Evolutionary conservation across 92 coral and sea anemone genomes (phyloP), one percentile per base, ranked within the genome.

Genomic region (Paramuricea clavata): DNA sequence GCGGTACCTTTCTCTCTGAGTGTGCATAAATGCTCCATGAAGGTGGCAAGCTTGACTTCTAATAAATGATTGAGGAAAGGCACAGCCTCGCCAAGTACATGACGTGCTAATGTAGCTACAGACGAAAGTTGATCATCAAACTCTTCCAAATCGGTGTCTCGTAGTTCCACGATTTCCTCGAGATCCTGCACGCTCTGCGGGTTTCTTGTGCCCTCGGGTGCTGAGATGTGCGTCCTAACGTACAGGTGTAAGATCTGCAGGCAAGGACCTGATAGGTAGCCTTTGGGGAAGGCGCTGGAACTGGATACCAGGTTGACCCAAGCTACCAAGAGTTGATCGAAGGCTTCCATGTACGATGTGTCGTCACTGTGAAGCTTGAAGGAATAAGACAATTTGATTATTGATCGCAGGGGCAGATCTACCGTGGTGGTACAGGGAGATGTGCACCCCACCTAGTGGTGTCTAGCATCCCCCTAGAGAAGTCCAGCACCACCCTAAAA

Each of bases 111-210:
- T 76, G 78, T 72, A 13, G 98, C 98, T 7, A 95, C 76, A 67
- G 94, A 92, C 26, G 95, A 95, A 65, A 95, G 42, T 90, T 95
- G 98, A 21, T 91, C 98, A 2, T 91, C 92, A 87, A 94, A 95
- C n/a, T 94, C 88, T 43, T 95, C 98, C 35, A 94, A 82, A 67
- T 95, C 98, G 42, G 93, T 97, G 65, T 94, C 93, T 59, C 94
- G 94, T n/a, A 94, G 89, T 61, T 95, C 98, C 87, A 95, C 94
- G 33, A 95, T 92, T 81, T 95, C 98, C 83, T 95, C 97, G 74
- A 95, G 56, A 72, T 94, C 87, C 9, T 93, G 83, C 27, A 91
- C 89, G 31, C 41, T 33, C 10, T 73, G 60, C 49, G 61, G 34
- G 39, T 77, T 83, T 6, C 78, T 74, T 10, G 94, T 89, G 36